phyloP scores from a whole-genome alignment of 2,888 invertebrate genomes.

The Eutolmus rufibarbis region DNA sequence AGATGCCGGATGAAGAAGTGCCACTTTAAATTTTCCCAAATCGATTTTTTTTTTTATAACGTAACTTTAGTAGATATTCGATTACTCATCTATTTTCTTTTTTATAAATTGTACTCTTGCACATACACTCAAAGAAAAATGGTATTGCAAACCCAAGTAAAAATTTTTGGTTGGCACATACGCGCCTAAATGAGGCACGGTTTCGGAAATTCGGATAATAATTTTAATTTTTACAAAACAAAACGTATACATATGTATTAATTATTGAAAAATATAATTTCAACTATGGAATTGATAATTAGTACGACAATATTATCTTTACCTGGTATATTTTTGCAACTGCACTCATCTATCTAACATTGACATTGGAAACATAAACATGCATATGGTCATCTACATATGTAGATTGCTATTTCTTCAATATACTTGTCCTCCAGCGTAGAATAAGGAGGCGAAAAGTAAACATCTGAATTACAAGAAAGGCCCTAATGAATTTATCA shows the following conservation, averaged over 20 bases:
- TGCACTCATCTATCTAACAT: neutral
- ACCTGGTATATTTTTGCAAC: neutral
- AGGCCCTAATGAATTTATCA: constrained; percentile 13
- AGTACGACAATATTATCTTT: too few relatives aligned
- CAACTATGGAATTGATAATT: too few relatives aligned
- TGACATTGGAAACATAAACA: neutral
- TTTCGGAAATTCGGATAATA: too few relatives aligned
- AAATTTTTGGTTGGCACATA: too few relatives aligned
- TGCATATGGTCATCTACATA: neutral
- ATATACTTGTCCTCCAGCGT: neutral
- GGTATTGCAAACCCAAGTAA: too few relatives aligned
- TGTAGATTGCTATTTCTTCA: neutral
- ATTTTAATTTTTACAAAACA: too few relatives aligned
- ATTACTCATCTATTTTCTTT: too few relatives aligned
- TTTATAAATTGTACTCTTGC: neutral
- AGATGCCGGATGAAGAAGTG: neutral
- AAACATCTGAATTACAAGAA: constrained; percentile 1
- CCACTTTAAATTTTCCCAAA: neutral
- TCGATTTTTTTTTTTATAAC: too few relatives aligned
- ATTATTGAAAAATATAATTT: too few relatives aligned
- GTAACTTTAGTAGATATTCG: too few relatives aligned
- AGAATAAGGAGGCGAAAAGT: neutral
- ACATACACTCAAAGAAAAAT: neutral
- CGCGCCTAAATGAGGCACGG: too few relatives aligned
- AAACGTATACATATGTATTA: too few relatives aligned